These are phyloP conservation scores for Lycaena phlaeas DNA, from an alignment of 2,888 invertebrate genomes.

Conservation along the genomic window DNA sequence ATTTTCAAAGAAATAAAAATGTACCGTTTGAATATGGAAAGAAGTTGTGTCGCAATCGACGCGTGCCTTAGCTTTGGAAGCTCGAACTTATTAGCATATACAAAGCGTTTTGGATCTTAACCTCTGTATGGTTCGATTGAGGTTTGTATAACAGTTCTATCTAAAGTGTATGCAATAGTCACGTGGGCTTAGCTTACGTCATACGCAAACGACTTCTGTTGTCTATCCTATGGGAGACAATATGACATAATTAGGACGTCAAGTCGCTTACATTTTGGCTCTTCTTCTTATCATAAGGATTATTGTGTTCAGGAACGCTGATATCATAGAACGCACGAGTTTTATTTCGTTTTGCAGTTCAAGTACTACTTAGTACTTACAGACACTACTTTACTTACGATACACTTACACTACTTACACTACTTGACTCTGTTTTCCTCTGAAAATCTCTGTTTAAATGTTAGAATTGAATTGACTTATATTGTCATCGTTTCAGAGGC, in stretches of 20 bases:
- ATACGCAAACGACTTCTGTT: slow-evolving; percentile 20
- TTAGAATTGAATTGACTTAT: no score
- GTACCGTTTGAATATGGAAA: slow-evolving; percentile 42
- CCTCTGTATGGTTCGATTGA: slow-evolving; percentile 22
- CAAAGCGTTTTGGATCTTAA: slow-evolving; percentile 27
- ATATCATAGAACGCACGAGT: no score
- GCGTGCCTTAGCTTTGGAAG: slow-evolving; percentile 44
- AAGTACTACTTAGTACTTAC: no score
- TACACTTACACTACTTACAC: no score
- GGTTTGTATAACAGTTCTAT: slow-evolving; percentile 6
- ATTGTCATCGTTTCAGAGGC: no score
- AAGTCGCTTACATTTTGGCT: slow-evolving; percentile 15
- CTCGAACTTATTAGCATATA: slow-evolving; percentile 17
- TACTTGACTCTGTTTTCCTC: no score
- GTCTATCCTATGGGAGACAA: slow-evolving; percentile 19
- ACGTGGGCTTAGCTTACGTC: slow-evolving; percentile 51
- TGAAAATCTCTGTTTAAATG: no score
- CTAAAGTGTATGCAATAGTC: slow-evolving; percentile 13
- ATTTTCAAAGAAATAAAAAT: slow-evolving; percentile 20
- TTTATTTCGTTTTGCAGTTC: no score
- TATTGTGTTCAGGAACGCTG: background rate
- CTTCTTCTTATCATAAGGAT: slow-evolving; percentile 11
- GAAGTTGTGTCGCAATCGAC: slow-evolving; percentile 52
- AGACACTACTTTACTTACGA: no score
- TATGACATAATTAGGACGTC: slow-evolving; percentile 25